Base-by-base conservation (phyloP, 1,140 invertebrate species). In the Pemphigus obesinymphae region DNA sequence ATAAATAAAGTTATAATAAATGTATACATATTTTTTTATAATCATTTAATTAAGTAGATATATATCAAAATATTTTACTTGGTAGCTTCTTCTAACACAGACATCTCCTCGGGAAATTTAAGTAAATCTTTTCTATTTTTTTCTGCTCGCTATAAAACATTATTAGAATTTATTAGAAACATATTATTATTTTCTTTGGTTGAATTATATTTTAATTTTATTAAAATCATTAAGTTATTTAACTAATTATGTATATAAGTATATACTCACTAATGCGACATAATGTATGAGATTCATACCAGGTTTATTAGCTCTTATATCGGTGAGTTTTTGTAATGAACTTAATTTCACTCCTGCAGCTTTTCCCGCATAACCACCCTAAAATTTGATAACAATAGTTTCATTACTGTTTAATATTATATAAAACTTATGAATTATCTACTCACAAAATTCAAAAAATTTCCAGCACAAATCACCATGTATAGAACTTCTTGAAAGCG, bases 241-340 rank as follows among this genome's bases (percentile, higher is more conserved):
- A 40, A 37, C 13, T 66, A n/a, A 15, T 26, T 48, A 3, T 48
- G 11, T 31, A 48, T n/a, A 45, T 72, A 17, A n/a, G n/a, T 29
- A 72, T 40, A 45, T 73, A 78, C 87, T 89, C 87, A 93, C 92
- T 89, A 94, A 87, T 73, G 94, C 96, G 15, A 99, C 96, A 86
- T 96, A 98, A 88, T 99, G 97, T 84, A 99, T 94, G 8, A 99
- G 90, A 89, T 96, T 98, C 92, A 99, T 96, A 80, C 96, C 95
- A 1, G 97, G 96, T 86, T 98, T 98, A 87, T 99, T 99, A 1
- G 97, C 96, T 68, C 96, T 89, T 76, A 97, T 97, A 86, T 99
- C 97, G 0, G 95, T 94, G 48, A 99, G 89, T 87, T 99, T 99
- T 85, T 98, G 95, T 34, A 99, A 88, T 0, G 97, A 98, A 15